Percentiles rank a stretch among this genome's conserved stretches.
phyloP scores from a whole-genome alignment of 2,797 vertebrate genomes.

The Hylomyscus alleni region DNA sequence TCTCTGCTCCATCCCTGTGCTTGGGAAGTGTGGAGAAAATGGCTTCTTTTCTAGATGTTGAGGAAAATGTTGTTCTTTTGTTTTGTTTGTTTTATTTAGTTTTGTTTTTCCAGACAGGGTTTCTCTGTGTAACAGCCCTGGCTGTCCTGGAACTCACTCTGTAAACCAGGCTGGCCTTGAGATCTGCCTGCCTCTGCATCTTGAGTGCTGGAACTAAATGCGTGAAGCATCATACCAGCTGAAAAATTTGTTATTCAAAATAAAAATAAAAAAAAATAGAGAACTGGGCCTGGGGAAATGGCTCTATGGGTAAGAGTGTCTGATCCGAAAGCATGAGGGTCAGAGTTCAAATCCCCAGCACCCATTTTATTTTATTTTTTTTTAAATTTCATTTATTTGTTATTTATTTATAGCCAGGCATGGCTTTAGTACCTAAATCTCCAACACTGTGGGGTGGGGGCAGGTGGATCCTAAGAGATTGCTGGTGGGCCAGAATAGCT shows the following conservation, averaged over 20 bases:
- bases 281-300: not conserved
- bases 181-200: not conserved
- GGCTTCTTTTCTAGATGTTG: slow-evolving; percentile 22
- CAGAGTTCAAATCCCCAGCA: not conserved
- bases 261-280: not conserved
- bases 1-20: not conserved
- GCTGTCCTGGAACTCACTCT: not conserved
- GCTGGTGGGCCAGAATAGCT: not conserved
- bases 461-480: not conserved
- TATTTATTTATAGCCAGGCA: not conserved
- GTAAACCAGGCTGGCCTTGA: not conserved
- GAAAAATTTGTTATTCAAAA: not conserved
- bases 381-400: not conserved
- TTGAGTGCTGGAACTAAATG: not conserved
- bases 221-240: not conserved
- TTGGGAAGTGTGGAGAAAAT: not conserved
- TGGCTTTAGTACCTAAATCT: not conserved
- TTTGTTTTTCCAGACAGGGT: not conserved
- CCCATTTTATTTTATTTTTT: not conserved
- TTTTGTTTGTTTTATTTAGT: not conserved
- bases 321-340: not conserved
- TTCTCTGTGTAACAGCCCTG: not conserved
- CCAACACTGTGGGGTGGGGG: too few relatives aligned
- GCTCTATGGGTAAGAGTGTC: not conserved
- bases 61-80: not conserved